Percentiles rank a stretch among this genome's conserved stretches.
phyloP scores from a whole-genome alignment of 2,113 vertebrate species.

The Salvelinus alpinus region DNA sequence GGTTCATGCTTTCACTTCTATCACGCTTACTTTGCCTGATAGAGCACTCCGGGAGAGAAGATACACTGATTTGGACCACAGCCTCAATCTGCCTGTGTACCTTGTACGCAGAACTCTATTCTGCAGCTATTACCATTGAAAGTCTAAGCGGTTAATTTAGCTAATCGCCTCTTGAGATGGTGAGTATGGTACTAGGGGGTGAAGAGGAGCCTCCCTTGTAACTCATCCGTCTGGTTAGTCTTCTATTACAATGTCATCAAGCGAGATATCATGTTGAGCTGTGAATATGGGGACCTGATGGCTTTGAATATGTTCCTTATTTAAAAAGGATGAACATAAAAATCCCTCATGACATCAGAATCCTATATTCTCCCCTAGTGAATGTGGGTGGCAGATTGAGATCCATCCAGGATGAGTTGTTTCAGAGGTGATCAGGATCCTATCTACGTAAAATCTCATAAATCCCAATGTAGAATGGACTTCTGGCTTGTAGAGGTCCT shows the following conservation, averaged over 20 bases:
- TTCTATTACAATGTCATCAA: slow-evolving; percentile 17
- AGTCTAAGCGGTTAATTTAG: not conserved
- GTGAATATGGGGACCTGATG: no score
- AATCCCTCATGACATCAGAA: no score
- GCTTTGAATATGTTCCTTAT: no score
- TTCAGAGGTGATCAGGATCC: no score
- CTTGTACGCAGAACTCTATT: not conserved
- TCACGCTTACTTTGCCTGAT: no score
- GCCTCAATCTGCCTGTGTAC: not conserved
- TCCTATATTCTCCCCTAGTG: no score
- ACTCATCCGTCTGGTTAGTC: slow-evolving; percentile 57
- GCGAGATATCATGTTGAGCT: not conserved
- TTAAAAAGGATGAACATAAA: no score
- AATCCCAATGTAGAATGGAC: no score
- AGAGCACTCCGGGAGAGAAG: not conserved
- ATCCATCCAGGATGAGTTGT: no score
- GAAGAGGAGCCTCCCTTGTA: slow-evolving; percentile 45
- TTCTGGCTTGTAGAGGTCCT: not conserved
- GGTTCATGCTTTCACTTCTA: no score
- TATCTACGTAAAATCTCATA: no score
- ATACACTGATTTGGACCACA: not conserved
- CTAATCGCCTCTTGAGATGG: not conserved
- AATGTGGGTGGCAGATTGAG: no score
- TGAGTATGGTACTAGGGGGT: not conserved
- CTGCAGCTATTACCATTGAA: not conserved